Conservation (phyloP, 2,888 invertebrate genomes). For the Callyntrura sp. region DNA sequence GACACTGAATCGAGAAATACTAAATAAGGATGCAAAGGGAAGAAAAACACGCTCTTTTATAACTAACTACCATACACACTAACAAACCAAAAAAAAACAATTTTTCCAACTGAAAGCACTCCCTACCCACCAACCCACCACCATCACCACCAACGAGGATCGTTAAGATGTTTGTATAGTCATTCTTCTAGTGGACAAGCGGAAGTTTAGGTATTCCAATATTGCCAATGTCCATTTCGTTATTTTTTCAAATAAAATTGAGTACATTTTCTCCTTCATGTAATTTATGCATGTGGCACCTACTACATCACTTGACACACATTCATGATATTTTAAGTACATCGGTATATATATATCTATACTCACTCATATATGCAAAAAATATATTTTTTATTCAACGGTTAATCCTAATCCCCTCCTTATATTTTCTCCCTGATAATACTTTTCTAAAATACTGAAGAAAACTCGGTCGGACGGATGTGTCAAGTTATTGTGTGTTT, state of each 20-base stretch:
- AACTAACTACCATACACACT: slow-evolving; percentile 4
- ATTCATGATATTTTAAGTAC: slow-evolving; percentile 63
- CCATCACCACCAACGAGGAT: slow-evolving; percentile 18
- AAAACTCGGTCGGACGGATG: slow-evolving; percentile 73
- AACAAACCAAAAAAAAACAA: slow-evolving; percentile 27
- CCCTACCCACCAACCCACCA: too few species aligned
- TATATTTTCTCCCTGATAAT: slow-evolving; percentile 29
- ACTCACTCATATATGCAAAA: slow-evolving; percentile 26
- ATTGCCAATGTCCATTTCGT: slow-evolving; percentile 32
- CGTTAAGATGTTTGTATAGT: slow-evolving; percentile 26
- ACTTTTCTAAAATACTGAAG: slow-evolving; percentile 42
- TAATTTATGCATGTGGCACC: slow-evolving; percentile 75
- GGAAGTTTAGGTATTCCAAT: slow-evolving; percentile 15
- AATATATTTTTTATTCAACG: slow-evolving; percentile 12
- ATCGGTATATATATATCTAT: slow-evolving; percentile 30
- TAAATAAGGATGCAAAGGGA: not conserved
- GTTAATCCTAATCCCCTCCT: not conserved
- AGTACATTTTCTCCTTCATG: slow-evolving; percentile 58
- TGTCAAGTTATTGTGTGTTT: slow-evolving; percentile 77
- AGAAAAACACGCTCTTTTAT: not conserved
- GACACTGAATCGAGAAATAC: slow-evolving; percentile 5
- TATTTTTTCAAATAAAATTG: slow-evolving; percentile 36
- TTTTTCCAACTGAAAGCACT: too few species aligned
- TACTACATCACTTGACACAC: slow-evolving; percentile 73
- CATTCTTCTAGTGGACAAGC: not conserved